Base-by-base conservation (phyloP, 2,888 invertebrate genomes). In the Argyra leucocephala region DNA sequence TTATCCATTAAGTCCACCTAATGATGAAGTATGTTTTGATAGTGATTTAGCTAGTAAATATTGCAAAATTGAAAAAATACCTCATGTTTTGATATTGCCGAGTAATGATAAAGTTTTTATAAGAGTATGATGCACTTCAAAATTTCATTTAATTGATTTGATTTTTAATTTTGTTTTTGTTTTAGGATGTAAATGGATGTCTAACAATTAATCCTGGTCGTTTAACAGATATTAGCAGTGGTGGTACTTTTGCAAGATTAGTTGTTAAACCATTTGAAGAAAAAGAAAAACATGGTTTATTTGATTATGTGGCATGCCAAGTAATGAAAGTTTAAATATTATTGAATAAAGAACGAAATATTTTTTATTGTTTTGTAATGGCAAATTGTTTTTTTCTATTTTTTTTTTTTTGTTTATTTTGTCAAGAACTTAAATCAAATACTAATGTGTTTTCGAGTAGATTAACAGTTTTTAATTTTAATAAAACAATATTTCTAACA, bases 131-230 rank as follows among this genome's bases (percentile, higher is more conserved):
- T n/a, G n/a, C n/a, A n/a, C n/a, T n/a, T n/a, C n/a, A n/a, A 77
- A 73, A 71, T 10, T 22, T 18, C 36, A 7, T 22, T 22, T 6
- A 22, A 22, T 59, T 18, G 21, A 4, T 26, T 61, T 23, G 22
- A 60, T 23, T 23, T 64, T 48, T 23, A 23, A 12, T n/a, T 26
- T 61, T 26, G n/a, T 68, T 67, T 67, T 67, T 68, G 72, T 82
- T 84, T 18, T 82, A 93, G 89, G 85, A 88, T 71, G 84, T 93
- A 22, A 85, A 88, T 71, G 89, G 88, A 1, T 90, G 90, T 72
- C 81, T 93, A 36, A 88, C 91, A 15, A 81, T 96, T 22, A 96
- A 96, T 81, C 94, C 96, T 0, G 94, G 93, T 71, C 85, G 88
- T 67, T 76, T 95, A 64, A 83, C 87, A 0, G 93, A 92, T 76